phyloP scores from a whole-genome alignment of 1,140 invertebrate species.

The Magallana gigas region DNA sequence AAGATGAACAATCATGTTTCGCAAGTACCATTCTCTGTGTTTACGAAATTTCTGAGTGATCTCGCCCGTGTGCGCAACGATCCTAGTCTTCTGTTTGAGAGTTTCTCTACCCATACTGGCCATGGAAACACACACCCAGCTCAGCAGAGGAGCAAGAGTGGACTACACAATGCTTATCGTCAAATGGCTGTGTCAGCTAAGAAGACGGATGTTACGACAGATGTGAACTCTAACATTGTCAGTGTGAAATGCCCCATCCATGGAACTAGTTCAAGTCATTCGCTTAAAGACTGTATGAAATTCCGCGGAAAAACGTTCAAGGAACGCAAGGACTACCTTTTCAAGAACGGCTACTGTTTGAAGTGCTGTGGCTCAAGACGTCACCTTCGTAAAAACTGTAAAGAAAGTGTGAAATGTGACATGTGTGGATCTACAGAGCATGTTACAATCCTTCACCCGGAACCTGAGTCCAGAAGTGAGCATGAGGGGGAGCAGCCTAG shows the following conservation, averaged over 20 bases:
- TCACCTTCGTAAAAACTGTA: conserved; percentile 40
- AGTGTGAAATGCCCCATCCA: conserved; percentile 36
- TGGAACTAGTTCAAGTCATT: conserved; percentile 28
- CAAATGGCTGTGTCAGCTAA: background rate
- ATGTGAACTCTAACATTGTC: background rate
- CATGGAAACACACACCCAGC: background rate
- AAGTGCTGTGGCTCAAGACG: conserved; percentile 44
- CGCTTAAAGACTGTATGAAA: conserved; percentile 44
- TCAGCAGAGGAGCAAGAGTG: background rate
- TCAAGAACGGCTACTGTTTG: conserved; percentile 46
- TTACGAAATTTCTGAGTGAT: conserved; percentile 32
- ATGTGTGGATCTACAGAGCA: conserved; percentile 32
- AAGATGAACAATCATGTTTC: conserved; percentile 35
- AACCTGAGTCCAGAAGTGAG: background rate
- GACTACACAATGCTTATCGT: background rate
- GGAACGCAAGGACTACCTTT: conserved; percentile 47
- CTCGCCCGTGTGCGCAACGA: conserved; percentile 3
- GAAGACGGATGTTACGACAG: conserved; percentile 16
- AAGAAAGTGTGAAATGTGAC: conserved; percentile 46
- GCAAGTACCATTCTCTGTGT: conserved; percentile 39
- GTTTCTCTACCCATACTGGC: background rate
- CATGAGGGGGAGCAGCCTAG: background rate
- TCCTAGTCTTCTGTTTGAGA: conserved; percentile 27
- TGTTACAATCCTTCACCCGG: conserved; percentile 40
- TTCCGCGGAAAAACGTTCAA: conserved; percentile 45